Evolutionary conservation across 2,888 invertebrate genomes (phyloP), one percentile per base, ranked within the genome.

Genomic region (Tipula vernalis): DNA sequence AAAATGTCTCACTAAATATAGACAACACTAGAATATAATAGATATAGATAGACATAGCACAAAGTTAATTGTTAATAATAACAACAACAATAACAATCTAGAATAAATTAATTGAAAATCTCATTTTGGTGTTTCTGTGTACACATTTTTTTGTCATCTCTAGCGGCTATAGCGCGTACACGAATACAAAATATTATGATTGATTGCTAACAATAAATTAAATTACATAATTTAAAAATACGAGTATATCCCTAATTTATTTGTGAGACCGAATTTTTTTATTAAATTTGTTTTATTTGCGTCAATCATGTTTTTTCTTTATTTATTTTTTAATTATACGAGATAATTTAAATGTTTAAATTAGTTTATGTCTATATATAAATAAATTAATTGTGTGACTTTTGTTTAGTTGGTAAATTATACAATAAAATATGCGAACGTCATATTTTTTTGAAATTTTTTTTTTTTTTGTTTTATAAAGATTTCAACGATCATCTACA

Each of bases 231-330:
- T 71, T 71, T 71, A 71, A 28, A 71, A 57, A 57, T 57, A 28
- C 28, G 28, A 28, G 28, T 28, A 57, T 57, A 71, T 71, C 28
- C 71, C 71, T 71, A 71, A 71, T 71, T 71, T 71, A 71, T 71
- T 71, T 71, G 71, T 71, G 71, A 71, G 71, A 71, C 71, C 71
- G 71, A 71, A 71, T 71, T 71, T 71, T 18, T 71, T 71, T 18
- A 71, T 71, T 71, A 71, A 71, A 71, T 71, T 71, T 71, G 71
- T 71, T 71, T 71, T 71, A 71, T 71, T 71, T 71, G 71, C 71
- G 71, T 71, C 71, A 71, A 71, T 71, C 71, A 71, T 39, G 6
- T 71, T 71, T 57, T n/a, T 51, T 71, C 6, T 71, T 71, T 71
- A 39, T 39, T 71, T 71, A 71, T 71, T 71, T 71, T 71, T 71